These are phyloP conservation scores for Drosophila aff. DNA, from an alignment of 1,140 invertebrate species.

Conservation along the genomic window DNA sequence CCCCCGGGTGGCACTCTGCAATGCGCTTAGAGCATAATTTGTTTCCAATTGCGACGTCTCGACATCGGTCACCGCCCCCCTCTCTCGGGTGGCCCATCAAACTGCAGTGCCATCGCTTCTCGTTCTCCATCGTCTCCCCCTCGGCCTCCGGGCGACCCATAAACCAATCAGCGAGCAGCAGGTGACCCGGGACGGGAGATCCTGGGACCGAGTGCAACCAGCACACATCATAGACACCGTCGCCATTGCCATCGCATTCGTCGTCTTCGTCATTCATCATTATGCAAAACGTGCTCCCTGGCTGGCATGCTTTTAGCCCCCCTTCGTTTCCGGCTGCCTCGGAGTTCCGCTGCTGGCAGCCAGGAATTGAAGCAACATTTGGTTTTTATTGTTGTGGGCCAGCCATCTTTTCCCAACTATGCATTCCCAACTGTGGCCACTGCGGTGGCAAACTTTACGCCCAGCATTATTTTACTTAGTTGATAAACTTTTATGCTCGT, in stretches of 20 bases:
- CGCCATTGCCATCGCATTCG: constrained; percentile 37
- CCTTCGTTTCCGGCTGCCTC: constrained; percentile 19
- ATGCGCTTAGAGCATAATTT: constrained; percentile 78
- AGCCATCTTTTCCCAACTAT: constrained; percentile 14
- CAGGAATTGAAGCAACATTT: constrained; percentile 75
- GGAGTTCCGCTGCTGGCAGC: constrained; percentile 9
- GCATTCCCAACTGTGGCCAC: constrained; percentile 59
- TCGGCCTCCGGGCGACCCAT: constrained; percentile 39
- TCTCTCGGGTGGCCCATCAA: constrained; percentile 20
- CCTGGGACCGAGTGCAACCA: constrained; percentile 32
- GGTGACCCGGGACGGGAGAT: not conserved
- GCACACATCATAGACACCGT: constrained; percentile 55
- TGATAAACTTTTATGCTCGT: constrained; percentile 77
- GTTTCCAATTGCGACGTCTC: constrained; percentile 74
- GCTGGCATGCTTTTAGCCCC: constrained; percentile 65
- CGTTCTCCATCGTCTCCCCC: constrained; percentile 4
- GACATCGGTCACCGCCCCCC: constrained; percentile 23
- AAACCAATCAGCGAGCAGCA: constrained; percentile 69
- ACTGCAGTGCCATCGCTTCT: constrained; percentile 37
- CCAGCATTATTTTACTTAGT: constrained; percentile 83
- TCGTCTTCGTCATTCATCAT: constrained; percentile 79
- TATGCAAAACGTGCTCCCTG: constrained; percentile 78
- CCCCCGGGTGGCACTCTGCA: constrained; percentile 28
- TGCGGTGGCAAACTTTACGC: constrained; percentile 78
- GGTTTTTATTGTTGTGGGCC: constrained; percentile 76